These are phyloP conservation scores for Hemichromis elongatus DNA, from an alignment of 2,113 vertebrate genomes.

Conservation along the genomic window DNA sequence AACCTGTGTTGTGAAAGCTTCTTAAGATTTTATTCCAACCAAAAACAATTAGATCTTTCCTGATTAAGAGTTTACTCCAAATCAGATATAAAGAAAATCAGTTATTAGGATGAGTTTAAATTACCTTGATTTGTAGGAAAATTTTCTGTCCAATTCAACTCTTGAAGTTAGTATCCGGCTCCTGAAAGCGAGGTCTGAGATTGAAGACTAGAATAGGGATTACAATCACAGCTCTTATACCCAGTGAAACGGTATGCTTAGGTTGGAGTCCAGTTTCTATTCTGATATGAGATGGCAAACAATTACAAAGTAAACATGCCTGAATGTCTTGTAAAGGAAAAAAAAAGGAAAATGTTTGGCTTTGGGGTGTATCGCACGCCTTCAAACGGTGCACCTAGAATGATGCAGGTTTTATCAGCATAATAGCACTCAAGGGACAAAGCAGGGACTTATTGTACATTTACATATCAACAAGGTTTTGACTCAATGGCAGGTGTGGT, in stretches of 20 bases:
- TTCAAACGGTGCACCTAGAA: not conserved
- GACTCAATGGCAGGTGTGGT: conserved; percentile 12
- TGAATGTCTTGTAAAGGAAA: conserved; percentile 4
- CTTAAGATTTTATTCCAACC: not conserved
- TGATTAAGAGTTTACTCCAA: not conserved
- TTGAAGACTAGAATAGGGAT: not conserved
- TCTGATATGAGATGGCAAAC: not conserved
- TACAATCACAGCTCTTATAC: conserved; percentile 36
- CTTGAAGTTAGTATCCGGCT: not conserved
- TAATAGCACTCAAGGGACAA: not conserved
- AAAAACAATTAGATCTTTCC: not conserved
- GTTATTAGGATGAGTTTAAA: not conserved
- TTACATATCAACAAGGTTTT: conserved; percentile 16
- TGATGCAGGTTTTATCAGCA: conserved; percentile 17
- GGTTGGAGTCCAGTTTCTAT: not conserved
- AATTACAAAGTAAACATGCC: not conserved
- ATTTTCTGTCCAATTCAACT: not conserved
- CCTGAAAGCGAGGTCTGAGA: not conserved
- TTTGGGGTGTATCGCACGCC: conserved; percentile 47
- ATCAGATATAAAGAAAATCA: not conserved
- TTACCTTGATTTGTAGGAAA: not conserved
- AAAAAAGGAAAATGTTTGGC: conserved; percentile 56
- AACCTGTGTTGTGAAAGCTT: not conserved
- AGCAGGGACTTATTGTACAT: not conserved
- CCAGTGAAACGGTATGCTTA: not conserved